Percentiles rank a stretch among this genome's conserved stretches.
These are phyloP conservation scores for Rhorus exstirpatorius DNA, from an alignment of 2,888 invertebrate species.

Conservation along the genomic window DNA sequence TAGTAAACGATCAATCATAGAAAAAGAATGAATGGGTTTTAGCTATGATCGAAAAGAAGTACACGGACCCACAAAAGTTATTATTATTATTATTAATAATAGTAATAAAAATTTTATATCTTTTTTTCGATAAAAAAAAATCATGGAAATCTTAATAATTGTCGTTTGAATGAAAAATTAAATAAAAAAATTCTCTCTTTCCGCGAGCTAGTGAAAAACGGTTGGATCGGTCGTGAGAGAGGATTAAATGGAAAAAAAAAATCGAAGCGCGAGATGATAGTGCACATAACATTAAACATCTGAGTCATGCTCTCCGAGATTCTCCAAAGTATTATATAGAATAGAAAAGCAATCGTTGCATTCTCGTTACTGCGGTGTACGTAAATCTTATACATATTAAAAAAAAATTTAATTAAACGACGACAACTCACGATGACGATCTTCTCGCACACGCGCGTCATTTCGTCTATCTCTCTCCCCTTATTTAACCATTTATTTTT, in stretches of 20 bases:
- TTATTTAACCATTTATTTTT: too few species aligned
- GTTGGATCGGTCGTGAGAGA: not conserved
- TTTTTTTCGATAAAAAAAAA: too few species aligned
- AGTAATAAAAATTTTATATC: too few species aligned
- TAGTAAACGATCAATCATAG: slow-evolving; percentile 8
- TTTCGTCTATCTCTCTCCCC: too few species aligned
- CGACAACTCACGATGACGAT: not conserved
- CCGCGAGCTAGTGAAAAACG: too few species aligned
- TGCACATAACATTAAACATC: slow-evolving; percentile 16
- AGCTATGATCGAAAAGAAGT: not conserved
- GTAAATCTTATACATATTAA: not conserved
- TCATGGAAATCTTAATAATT: too few species aligned
- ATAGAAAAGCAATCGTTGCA: slow-evolving; percentile 55
- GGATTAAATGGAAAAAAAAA: not conserved
- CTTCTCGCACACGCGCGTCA: too few species aligned
- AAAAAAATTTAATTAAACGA: not conserved
- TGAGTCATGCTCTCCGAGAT: slow-evolving; percentile 41
- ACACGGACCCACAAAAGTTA: too few species aligned
- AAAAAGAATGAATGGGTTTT: not conserved
- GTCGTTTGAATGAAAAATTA: too few species aligned
- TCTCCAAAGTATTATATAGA: slow-evolving; percentile 23
- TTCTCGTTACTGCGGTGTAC: slow-evolving; percentile 50
- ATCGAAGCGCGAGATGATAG: slow-evolving; percentile 7
- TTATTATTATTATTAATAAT: too few species aligned
- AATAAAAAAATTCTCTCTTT: too few species aligned